Evolutionary conservation across 2,888 invertebrate species (phyloP), one percentile per base, ranked within the genome.

Genomic region (Meganola albula): DNA sequence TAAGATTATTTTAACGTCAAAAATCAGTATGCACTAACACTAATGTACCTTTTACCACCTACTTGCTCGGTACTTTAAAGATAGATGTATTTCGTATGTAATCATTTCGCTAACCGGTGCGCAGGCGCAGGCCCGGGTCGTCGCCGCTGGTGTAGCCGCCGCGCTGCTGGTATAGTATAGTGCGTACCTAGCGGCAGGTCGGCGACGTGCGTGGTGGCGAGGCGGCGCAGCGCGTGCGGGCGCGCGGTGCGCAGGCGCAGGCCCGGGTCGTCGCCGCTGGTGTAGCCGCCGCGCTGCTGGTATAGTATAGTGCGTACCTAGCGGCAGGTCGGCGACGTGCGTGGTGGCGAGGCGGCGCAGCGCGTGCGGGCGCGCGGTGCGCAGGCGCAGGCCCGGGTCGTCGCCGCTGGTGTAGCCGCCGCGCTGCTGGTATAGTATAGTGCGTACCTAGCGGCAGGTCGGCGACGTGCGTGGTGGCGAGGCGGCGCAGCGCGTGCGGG

Each of bases 71-170:
- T n/a, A n/a, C n/a, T n/a, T n/a, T n/a, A n/a, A n/a, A n/a, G n/a
- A n/a, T n/a, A n/a, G n/a, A n/a, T n/a, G n/a, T n/a, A n/a, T n/a
- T n/a, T n/a, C n/a, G n/a, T n/a, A n/a, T n/a, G n/a, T n/a, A n/a
- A n/a, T n/a, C n/a, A n/a, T n/a, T n/a, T n/a, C n/a, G n/a, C n/a
- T n/a, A n/a, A n/a, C n/a, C n/a, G n/a, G n/a, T n/a, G n/a, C n/a
- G n/a, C n/a, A 98, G 88, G 12, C 90, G 83, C 25, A 97, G 86
- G 0, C 94, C 97, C 0, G 98, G 94, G 80, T 99, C 98, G 74
- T 98, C 98, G 31, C 36, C 45, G n/a, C 12, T 12, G 1, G 12
- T 12, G 24, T 11, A 24, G 2, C 11, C 23, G 10, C 10, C 4
- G 8, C 2, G 2, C 4, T 26, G 11, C 11, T n/a, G 90, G 58